Evolutionary conservation across 2,888 invertebrate genomes (phyloP).

Genomic region (Lithophane semibrunnea): DNA sequence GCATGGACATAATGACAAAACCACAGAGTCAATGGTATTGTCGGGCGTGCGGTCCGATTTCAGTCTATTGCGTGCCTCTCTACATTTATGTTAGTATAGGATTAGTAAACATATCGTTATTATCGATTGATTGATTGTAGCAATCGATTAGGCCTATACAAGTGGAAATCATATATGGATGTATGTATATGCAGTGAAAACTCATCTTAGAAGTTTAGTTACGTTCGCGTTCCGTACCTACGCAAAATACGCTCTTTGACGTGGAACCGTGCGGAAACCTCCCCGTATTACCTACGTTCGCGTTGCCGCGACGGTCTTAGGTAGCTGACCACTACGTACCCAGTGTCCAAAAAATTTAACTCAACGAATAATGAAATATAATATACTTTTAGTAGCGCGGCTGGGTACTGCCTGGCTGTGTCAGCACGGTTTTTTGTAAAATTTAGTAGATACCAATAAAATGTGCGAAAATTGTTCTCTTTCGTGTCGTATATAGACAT

Average conservation of each 20-base stretch:
- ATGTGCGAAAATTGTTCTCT: background rate
- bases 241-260: too few species aligned
- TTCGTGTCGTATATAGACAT: background rate
- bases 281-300: too few species aligned
- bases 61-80: slow-evolving; percentile 68
- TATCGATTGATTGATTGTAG: slow-evolving; percentile 37
- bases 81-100: slow-evolving; percentile 66
- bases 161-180: background rate
- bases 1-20: slow-evolving; percentile 87
- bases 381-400: background rate
- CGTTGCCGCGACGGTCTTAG: background rate
- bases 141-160: slow-evolving; percentile 14
- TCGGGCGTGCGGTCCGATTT: slow-evolving; percentile 77
- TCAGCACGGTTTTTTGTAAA: too few species aligned
- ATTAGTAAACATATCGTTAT: slow-evolving; percentile 35
- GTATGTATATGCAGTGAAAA: background rate
- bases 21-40: slow-evolving; percentile 85
- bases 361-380: background rate
- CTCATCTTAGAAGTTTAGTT: background rate
- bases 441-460: background rate
- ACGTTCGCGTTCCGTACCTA: too few species aligned
- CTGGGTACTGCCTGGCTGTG: background rate
- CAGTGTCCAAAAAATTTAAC: too few species aligned
- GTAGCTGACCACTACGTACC: background rate
- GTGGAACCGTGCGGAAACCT: too few species aligned